Evolutionary conservation across 2,888 invertebrate genomes (phyloP).

Genomic region (Acheta domesticus): DNA sequence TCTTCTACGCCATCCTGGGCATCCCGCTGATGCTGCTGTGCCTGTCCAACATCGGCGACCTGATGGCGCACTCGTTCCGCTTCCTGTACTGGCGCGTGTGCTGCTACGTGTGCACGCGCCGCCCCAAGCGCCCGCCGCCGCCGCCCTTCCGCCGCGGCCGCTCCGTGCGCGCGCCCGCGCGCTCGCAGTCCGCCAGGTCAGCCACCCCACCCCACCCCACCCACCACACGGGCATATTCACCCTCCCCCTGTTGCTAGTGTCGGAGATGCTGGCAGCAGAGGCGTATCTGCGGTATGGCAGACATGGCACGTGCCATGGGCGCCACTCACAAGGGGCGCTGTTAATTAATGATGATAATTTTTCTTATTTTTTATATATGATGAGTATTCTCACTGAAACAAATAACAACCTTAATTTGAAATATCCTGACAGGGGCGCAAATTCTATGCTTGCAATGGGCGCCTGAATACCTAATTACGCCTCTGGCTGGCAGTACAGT

Average conservation of each 20-base stretch:
- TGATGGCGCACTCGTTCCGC: conserved; percentile 90
- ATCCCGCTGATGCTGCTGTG: conserved; percentile 94
- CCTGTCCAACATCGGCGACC: conserved; percentile 88
- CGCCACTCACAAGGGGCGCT: no score
- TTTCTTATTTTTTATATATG: no score
- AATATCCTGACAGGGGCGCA: no score
- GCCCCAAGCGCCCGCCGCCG: conserved; percentile 50
- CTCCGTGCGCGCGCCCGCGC: conserved; percentile 46
- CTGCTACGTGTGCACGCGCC: conserved; percentile 83
- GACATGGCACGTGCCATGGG: no score
- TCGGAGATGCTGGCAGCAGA: background rate
- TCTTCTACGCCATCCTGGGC: conserved; percentile 92
- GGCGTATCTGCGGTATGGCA: no score
- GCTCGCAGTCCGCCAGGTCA: conserved; percentile 36
- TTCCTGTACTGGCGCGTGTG: conserved; percentile 92
- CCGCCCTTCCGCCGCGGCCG: conserved; percentile 43
- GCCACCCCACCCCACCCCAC: background rate
- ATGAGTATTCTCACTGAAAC: no score
- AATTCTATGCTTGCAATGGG: no score
- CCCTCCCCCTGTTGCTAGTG: background rate
- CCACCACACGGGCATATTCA: background rate
- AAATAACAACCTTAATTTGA: no score
- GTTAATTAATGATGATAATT: no score
- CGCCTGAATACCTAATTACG: no score
- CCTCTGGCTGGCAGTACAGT: no score